A percentile compares a stretch with the other conserved stretches of the same genome.
Evolutionary conservation across 1,140 invertebrate species (phyloP).

Genomic region (Homalodisca vitripennis): DNA sequence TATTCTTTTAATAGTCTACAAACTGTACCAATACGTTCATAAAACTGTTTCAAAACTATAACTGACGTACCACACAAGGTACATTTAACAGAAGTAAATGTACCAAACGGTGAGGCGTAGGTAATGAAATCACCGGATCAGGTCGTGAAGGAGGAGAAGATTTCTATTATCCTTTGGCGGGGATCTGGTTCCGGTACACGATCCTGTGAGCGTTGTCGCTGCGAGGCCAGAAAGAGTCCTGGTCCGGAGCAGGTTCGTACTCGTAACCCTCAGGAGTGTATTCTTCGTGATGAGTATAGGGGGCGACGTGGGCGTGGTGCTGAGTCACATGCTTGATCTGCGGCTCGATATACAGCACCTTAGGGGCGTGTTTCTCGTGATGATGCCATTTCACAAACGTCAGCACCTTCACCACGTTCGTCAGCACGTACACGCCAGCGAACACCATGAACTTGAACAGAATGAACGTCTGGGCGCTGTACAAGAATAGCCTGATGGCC

Average conservation of each 20-base stretch:
- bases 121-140: no score
- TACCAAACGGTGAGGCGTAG: no score
- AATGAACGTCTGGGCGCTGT: slow-evolving; percentile 16
- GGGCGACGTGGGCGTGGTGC: slow-evolving; percentile 1
- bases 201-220: slow-evolving; percentile 15
- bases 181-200: slow-evolving; percentile 13
- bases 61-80: no score
- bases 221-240: background rate
- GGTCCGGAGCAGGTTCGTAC: background rate
- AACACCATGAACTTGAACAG: slow-evolving; percentile 23
- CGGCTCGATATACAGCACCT: slow-evolving; percentile 13
- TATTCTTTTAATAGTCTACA: no score
- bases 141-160: no score
- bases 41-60: no score
- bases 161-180: no score
- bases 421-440: slow-evolving; percentile 22
- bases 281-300: background rate
- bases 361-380: slow-evolving; percentile 5
- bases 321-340: slow-evolving; percentile 18
- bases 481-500: slow-evolving; percentile 13
- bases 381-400: background rate
- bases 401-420: background rate
- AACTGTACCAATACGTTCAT: no score
- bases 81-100: no score
- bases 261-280: background rate